Evolutionary conservation across 1,140 invertebrate species (phyloP), one percentile per base, ranked within the genome.

Genomic region (Mycetomoellerius zeteki): DNA sequence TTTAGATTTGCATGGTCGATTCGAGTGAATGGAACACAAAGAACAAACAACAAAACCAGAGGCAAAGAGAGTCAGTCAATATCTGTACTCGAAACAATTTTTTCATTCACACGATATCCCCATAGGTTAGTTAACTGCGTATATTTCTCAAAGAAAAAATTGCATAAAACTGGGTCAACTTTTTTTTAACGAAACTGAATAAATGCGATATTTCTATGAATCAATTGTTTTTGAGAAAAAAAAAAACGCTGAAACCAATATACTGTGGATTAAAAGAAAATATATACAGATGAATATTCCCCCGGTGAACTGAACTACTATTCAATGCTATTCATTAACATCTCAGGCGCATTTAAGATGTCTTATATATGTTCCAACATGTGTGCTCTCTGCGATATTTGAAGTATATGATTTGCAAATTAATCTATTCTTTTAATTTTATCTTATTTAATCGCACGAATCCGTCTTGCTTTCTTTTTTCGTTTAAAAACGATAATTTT

Each of bases 281-380:
- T 21, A 3, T 99, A 99, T 94, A 50, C 47, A 16, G 14, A 93
- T 94, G 96, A 87, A 98, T 99, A 94, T 99, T 98, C 96, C 97
- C 97, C 27, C 95, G 1, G 2, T 97, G 30, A 96, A 96, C 88
- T 97, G 98, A 3, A 97, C 97, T 85, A 99, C 99, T 94, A 99
- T 93, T 95, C 33, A 93, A 92, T 67, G 19, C 82, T 56, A 43
- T 19, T 33, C 33, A 43, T 43, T n/a, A 33, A 67, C n/a, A 43
- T 21, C 14, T 16, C 14, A 50, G 47, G 3, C 5, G 7, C 8
- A 43, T 43, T 50, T 50, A 50, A 50, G 14, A 50, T 50, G 14
- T 50, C 14, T 14, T 50, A 14, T 47, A 47, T 47, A 50, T 50
- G 10, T 50, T 50, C 4, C 3, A 8, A 50, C 3, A 16, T 50